Evolutionary conservation across 2,113 vertebrate species (phyloP), one percentile per base, ranked within the genome.

Genomic region (Charadrius vociferus): DNA sequence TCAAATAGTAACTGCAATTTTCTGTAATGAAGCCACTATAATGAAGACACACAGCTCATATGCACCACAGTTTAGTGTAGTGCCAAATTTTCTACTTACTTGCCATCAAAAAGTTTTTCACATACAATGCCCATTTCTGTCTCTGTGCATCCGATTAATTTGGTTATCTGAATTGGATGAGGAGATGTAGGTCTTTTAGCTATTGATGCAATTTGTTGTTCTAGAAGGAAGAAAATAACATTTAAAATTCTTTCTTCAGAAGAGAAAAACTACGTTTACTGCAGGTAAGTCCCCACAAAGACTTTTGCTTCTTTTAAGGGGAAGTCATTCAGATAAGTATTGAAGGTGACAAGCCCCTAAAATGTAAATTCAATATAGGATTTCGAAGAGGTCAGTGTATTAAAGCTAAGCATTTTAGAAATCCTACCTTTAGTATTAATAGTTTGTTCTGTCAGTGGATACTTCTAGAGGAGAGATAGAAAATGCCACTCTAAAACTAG

Each of bases 151-250:
- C 92, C 75, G 5, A 61, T 83, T 55, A 93, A 92, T 90, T 86
- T 99, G 61, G 98, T 99, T 95, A 99, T 98, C 74, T 97, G 98
- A 97, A 99, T 97, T 43, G 99, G 99, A 93, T 97, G 98, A 89
- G 99, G 99, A 96, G 98, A 98, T 45, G 43, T 66, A 86, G 98
- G 98, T 34, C 95, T 97, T 75, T 97, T 67, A 70, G 61, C 61
- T 90, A 37, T 36, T 27, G 84, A 79, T 91, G 61, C 23, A 45
- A 27, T 47, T 34, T 83, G 79, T 39, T 91, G 75, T 63, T 97
- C 98, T 98, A 97, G 81, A 93, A 94, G 36, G 32, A 96, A 59
- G 61, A 78, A 80, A 73, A 83, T 10, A 77, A 61, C 22, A 65
- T 62, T 90, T 87, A 9, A 43, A 84, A 53, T 16, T 82, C 6